These are phyloP conservation scores for Montipora efflorescens DNA, from an alignment of 64 coral and sea anemone species.

Conservation along the genomic window DNA sequence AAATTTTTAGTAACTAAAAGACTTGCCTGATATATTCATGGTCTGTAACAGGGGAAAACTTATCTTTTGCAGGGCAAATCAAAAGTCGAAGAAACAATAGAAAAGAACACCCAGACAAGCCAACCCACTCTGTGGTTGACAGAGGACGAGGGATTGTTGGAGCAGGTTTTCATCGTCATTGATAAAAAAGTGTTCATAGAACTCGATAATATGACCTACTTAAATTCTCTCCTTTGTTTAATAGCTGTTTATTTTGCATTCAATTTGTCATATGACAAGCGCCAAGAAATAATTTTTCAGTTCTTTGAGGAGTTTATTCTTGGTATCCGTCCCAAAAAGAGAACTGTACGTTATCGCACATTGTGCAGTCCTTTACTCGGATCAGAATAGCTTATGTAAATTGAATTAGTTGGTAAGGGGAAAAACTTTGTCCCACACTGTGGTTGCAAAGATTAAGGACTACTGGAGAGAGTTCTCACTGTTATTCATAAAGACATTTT, in stretches of 20 bases:
- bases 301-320: background rate
- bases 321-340: background rate
- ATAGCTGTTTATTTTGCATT: background rate
- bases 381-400: too few species aligned
- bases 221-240: background rate
- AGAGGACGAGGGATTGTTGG: background rate
- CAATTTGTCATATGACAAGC: background rate
- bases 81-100: background rate
- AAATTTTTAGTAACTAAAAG: too few species aligned
- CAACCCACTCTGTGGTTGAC: background rate
- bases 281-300: background rate
- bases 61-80: background rate
- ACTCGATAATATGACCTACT: background rate
- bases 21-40: too few species aligned
- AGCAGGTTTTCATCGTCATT: background rate
- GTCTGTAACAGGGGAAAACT: too few species aligned
- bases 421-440: background rate
- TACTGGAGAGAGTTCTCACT: background rate
- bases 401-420: too few species aligned
- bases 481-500: slow-evolving; percentile 21
- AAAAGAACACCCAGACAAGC: background rate
- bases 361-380: background rate
- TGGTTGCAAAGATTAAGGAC: slow-evolving; percentile 5
- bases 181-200: background rate
- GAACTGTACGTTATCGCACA: background rate